These are phyloP conservation scores for Orientallactaga bullata DNA, from an alignment of 2,113 vertebrate genomes.

Conservation along the genomic window DNA sequence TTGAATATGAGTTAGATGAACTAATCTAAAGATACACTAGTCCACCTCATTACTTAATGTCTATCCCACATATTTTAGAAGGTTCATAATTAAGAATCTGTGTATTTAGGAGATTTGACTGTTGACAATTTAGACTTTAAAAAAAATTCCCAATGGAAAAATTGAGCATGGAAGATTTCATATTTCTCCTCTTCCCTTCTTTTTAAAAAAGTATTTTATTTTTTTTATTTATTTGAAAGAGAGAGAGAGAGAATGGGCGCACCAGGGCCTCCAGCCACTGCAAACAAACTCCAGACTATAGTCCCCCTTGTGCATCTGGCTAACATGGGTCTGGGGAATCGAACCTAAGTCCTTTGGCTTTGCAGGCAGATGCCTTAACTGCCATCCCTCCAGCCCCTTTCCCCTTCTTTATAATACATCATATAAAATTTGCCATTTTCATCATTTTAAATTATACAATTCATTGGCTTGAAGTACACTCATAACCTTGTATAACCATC, in stretches of 20 bases:
- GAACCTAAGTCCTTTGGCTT: too few species aligned
- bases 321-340: too few species aligned
- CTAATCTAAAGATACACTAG: neutral
- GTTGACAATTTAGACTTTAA: slow-evolving; percentile 20
- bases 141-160: neutral
- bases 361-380: too few species aligned
- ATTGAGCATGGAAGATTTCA: neutral
- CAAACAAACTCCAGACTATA: too few species aligned
- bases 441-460: neutral
- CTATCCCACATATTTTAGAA: neutral
- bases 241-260: too few species aligned
- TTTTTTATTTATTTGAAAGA: too few species aligned
- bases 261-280: too few species aligned
- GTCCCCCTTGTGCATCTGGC: too few species aligned
- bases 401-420: neutral
- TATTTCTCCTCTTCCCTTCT: neutral
- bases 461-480: neutral
- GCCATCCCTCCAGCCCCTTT: too few species aligned
- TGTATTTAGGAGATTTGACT: neutral
- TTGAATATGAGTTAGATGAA: neutral
- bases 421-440: neutral
- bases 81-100: neutral
- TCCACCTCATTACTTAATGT: neutral
- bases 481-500: neutral
- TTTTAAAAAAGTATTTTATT: too few species aligned